A percentile compares a stretch with the other conserved stretches of the same genome.
phyloP scores from a whole-genome alignment of 2,888 invertebrate genomes.

The Drosophila meridiana region DNA sequence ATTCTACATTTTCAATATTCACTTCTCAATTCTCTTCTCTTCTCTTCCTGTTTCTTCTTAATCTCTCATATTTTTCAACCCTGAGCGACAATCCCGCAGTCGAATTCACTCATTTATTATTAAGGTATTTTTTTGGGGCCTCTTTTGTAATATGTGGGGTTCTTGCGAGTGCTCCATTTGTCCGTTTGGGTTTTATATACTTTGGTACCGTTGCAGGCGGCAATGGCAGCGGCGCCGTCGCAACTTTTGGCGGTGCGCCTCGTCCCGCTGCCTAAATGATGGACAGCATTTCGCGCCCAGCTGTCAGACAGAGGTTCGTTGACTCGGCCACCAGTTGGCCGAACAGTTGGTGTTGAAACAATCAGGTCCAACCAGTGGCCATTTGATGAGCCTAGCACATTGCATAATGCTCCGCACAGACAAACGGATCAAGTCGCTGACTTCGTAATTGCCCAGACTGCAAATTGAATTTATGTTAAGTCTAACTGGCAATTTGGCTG shows the following conservation, averaged over 20 bases:
- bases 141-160: conserved; percentile 63
- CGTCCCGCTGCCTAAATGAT: conserved; percentile 21
- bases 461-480: conserved; percentile 50
- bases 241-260: conserved; percentile 11
- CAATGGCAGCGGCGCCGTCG: conserved; percentile 1
- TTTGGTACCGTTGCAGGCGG: conserved; percentile 62
- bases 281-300: conserved; percentile 47
- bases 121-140: conserved; percentile 35
- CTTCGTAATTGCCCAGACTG: conserved; percentile 49
- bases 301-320: conserved; percentile 57
- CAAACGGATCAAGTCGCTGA: conserved; percentile 29
- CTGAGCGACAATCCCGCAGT: neutral
- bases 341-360: conserved; percentile 68
- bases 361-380: conserved; percentile 67
- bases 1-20: too few relatives aligned
- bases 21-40: neutral
- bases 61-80: neutral
- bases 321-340: conserved; percentile 48
- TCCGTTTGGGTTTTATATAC: conserved; percentile 58
- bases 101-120: neutral
- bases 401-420: conserved; percentile 59
- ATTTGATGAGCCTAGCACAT: conserved; percentile 53
- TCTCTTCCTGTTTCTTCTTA: neutral
- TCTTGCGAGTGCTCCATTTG: conserved; percentile 67
- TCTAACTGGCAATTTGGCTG: conserved; percentile 42